These are phyloP conservation scores for Meta bourneti DNA, from an alignment of 2,888 invertebrate genomes.

Conservation along the genomic window DNA sequence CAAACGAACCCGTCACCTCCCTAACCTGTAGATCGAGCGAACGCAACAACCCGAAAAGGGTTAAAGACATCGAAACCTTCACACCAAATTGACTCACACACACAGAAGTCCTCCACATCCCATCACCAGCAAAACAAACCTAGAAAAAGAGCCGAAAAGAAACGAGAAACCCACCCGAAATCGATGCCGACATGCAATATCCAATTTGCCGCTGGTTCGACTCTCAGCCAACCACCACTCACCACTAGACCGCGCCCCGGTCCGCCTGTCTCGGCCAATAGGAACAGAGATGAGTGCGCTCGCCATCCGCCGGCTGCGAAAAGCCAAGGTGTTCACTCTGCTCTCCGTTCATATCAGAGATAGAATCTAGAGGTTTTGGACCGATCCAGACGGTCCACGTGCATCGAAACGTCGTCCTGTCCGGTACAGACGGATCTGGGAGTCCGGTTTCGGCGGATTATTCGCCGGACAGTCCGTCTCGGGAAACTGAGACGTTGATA, in stretches of 20 bases:
- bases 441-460: not conserved
- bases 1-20: not conserved
- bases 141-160: slow-evolving; percentile 22
- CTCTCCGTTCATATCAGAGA: slow-evolving; percentile 36
- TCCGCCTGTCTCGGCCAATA: slow-evolving; percentile 57
- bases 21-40: not conserved
- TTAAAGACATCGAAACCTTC: not conserved
- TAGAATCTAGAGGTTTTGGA: slow-evolving; percentile 35
- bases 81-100: slow-evolving; percentile 1
- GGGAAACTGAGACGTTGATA: not conserved
- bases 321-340: slow-evolving; percentile 24
- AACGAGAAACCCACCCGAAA: slow-evolving; percentile 25
- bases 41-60: not conserved
- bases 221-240: slow-evolving; percentile 62
- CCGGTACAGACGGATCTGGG: not conserved
- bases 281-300: slow-evolving; percentile 30
- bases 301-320: not conserved
- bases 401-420: not conserved
- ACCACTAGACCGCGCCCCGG: slow-evolving; percentile 70
- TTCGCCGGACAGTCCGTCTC: not conserved
- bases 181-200: slow-evolving; percentile 71
- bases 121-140: slow-evolving; percentile 22
- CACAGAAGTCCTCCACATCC: not conserved
- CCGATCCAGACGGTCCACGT: slow-evolving; percentile 3
- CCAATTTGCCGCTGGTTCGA: slow-evolving; percentile 74